A percentile compares a stretch with the other conserved stretches of the same genome.
phyloP scores from a whole-genome alignment of 2,888 invertebrate genomes.

The Tholera decimalis region DNA sequence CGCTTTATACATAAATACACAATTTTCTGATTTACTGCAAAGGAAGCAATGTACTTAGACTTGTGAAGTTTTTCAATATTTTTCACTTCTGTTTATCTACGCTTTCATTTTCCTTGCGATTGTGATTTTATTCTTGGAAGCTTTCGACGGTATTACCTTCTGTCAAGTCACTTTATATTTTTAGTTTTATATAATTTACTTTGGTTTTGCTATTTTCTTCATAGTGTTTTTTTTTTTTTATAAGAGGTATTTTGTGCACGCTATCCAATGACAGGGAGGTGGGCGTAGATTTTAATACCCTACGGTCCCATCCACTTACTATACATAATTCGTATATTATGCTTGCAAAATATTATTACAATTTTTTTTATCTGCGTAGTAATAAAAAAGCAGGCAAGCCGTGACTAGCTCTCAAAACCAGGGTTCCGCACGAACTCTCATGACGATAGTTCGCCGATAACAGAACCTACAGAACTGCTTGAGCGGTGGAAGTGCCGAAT shows the following conservation, averaged over 20 bases:
- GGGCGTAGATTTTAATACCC: too few species aligned
- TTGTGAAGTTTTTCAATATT: slow-evolving; percentile 48
- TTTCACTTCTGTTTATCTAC: slow-evolving; percentile 32
- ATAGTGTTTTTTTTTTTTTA: background rate
- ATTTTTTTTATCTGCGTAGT: too few species aligned
- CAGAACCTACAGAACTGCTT: background rate
- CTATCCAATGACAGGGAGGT: background rate
- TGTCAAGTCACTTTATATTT: slow-evolving; percentile 41
- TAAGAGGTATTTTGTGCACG: background rate
- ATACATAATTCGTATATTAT: too few species aligned
- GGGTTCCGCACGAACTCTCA: too few species aligned
- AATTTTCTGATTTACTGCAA: slow-evolving; percentile 1
- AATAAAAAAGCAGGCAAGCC: too few species aligned
- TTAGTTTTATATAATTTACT: slow-evolving; percentile 23
- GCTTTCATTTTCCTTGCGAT: slow-evolving; percentile 29
- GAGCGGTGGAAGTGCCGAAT: background rate
- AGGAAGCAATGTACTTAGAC: slow-evolving; percentile 16
- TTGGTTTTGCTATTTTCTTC: slow-evolving; percentile 6
- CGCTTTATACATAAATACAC: slow-evolving; percentile 3
- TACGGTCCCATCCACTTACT: too few species aligned
- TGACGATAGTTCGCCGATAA: too few species aligned
- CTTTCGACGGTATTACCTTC: slow-evolving; percentile 44
- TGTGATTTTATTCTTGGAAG: slow-evolving; percentile 49
- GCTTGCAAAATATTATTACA: too few species aligned
- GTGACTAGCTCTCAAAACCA: too few species aligned